Percentiles rank a stretch among this genome's conserved stretches.
Conservation (phyloP, 1,140 invertebrate species). For the Epicauta chinensis region DNA sequence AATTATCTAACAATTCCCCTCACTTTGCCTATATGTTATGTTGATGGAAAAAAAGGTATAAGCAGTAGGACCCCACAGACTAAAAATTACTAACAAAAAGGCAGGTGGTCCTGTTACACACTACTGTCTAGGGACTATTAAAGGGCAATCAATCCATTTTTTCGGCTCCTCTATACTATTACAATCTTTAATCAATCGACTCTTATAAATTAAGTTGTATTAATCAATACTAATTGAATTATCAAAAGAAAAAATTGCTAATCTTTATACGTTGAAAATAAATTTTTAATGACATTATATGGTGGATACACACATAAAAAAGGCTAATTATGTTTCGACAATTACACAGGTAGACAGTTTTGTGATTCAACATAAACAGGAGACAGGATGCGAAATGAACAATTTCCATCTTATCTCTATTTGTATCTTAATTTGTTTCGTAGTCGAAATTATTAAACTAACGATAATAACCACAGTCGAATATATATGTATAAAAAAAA, state of each 20-base stretch:
- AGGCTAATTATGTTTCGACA: constrained; percentile 14
- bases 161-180: background rate
- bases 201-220: too few relatives aligned
- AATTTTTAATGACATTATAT: background rate
- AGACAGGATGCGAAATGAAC: constrained; percentile 19
- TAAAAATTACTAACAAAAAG: constrained; percentile 15
- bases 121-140: constrained; percentile 6
- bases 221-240: too few relatives aligned
- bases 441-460: constrained; percentile 8
- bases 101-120: constrained; percentile 14
- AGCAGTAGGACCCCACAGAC: constrained; percentile 6
- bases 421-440: constrained; percentile 29
- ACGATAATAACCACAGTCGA: too few relatives aligned
- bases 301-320: constrained; percentile 4
- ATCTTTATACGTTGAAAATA: background rate
- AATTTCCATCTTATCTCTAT: constrained; percentile 25
- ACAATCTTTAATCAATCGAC: constrained; percentile 5
- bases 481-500: too few relatives aligned
- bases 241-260: too few relatives aligned
- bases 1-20: constrained; percentile 25
- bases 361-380: constrained; percentile 8
- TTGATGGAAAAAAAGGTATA: too few relatives aligned
- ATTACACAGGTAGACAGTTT: constrained; percentile 10
- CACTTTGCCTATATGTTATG: constrained; percentile 1
- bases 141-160: constrained; percentile 13